Evolutionary conservation across 2,113 vertebrate species (phyloP).

Genomic region (Stigmatopora argus): DNA sequence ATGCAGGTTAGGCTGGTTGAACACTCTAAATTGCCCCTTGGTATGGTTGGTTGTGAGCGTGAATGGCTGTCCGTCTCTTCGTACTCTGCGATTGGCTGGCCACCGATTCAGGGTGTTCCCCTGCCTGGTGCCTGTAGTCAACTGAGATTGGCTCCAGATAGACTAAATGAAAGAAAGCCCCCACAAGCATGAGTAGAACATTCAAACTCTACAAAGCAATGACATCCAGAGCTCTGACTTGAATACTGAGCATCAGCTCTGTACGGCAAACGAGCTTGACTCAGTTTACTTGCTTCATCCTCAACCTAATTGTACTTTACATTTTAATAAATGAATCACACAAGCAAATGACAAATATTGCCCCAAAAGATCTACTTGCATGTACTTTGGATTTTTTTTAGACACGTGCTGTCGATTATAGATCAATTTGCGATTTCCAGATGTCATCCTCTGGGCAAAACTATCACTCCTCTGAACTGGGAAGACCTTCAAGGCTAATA

Average conservation of each 20-base stretch:
- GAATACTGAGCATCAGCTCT: background rate
- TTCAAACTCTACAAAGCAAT: background rate
- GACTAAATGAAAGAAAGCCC: background rate
- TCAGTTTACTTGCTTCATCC: background rate
- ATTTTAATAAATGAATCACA: constrained; percentile 6
- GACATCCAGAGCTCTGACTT: background rate
- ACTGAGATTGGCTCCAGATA: too few relatives aligned
- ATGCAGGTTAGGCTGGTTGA: too few relatives aligned
- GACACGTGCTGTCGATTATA: constrained; percentile 70
- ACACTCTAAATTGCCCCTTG: too few relatives aligned
- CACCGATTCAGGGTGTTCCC: too few relatives aligned
- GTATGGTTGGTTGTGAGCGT: too few relatives aligned
- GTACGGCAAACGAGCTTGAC: background rate
- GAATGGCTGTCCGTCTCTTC: too few relatives aligned
- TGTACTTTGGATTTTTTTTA: constrained; percentile 53
- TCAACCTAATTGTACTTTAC: background rate
- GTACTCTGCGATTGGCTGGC: too few relatives aligned
- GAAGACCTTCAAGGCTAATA: constrained; percentile 51
- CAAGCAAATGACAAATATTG: constrained; percentile 22
- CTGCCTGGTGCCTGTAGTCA: too few relatives aligned
- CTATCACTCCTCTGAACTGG: constrained; percentile 65
- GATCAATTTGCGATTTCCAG: constrained; percentile 71
- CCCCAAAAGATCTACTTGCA: constrained; percentile 31
- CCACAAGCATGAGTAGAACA: background rate
- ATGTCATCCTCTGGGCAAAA: constrained; percentile 68